Evolutionary conservation across 2,888 invertebrate species (phyloP).

Genomic region (Stegana nigrithorax): DNA sequence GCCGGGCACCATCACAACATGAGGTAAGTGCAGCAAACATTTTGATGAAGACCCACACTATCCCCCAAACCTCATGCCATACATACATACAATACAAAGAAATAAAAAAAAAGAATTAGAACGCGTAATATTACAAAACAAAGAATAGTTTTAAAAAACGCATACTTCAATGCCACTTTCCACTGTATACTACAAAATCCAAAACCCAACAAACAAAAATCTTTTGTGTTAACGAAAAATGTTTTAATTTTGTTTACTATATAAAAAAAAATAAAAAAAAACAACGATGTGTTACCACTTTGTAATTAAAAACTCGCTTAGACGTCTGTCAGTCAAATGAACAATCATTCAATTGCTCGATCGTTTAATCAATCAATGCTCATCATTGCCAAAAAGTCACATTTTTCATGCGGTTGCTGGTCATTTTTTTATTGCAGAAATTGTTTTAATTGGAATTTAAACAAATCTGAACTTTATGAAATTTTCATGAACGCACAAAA

Average conservation of each 20-base stretch:
- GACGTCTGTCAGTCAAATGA: too few relatives aligned
- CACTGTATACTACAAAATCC: neutral
- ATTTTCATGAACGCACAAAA: slow-evolving; percentile 46
- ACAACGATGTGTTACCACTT: slow-evolving; percentile 20
- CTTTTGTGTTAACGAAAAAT: slow-evolving; percentile 67
- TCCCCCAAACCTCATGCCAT: neutral
- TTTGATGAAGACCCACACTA: neutral
- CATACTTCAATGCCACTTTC: neutral
- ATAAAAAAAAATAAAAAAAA: too few relatives aligned
- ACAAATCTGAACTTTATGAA: slow-evolving; percentile 32
- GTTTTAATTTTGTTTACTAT: slow-evolving; percentile 64
- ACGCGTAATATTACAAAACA: neutral
- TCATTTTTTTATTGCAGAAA: slow-evolving; percentile 36
- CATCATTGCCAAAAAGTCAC: slow-evolving; percentile 46
- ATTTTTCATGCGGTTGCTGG: slow-evolving; percentile 53
- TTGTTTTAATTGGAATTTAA: neutral
- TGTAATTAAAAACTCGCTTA: slow-evolving; percentile 41
- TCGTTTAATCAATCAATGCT: slow-evolving; percentile 34
- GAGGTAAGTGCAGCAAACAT: slow-evolving; percentile 72
- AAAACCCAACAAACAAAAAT: slow-evolving; percentile 9
- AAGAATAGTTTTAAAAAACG: neutral
- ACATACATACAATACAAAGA: too few relatives aligned
- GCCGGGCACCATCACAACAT: slow-evolving; percentile 79
- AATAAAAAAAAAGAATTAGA: neutral
- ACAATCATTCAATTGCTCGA: slow-evolving; percentile 33